A percentile compares a stretch with the other conserved stretches of the same genome.
Conservation (phyloP, 2,888 invertebrate genomes). For the Hirtodrosophila confusa region DNA sequence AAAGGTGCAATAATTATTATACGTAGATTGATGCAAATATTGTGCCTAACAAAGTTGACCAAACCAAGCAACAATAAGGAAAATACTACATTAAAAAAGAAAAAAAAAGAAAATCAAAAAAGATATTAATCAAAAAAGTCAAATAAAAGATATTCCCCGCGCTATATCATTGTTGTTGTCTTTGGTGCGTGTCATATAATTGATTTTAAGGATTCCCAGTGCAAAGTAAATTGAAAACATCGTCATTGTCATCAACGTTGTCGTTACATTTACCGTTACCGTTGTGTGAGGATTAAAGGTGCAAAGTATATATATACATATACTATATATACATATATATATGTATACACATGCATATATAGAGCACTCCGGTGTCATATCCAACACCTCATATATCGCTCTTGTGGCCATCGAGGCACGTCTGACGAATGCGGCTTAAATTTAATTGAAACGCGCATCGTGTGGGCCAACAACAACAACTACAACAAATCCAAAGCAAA, state of each 20-base stretch:
- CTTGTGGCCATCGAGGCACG: conserved; percentile 64
- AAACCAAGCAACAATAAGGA: conserved; percentile 15
- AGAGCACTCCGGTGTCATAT: conserved; percentile 33
- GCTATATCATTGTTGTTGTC: conserved; percentile 9
- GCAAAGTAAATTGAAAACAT: conserved; percentile 59
- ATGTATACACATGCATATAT: conserved; percentile 8
- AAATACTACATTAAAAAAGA: background rate
- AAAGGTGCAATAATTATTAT: conserved; percentile 35
- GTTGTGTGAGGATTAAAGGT: conserved; percentile 68
- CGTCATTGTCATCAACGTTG: conserved; percentile 26
- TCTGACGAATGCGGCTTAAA: conserved; percentile 68
- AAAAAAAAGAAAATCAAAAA: conserved; percentile 4
- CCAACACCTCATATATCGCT: conserved; percentile 49
- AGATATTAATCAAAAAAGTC: conserved; percentile 4
- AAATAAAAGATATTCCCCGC: conserved; percentile 28
- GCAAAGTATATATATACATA: conserved; percentile 16
- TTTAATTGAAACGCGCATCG: conserved; percentile 65
- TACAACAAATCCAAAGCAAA: conserved; percentile 13
- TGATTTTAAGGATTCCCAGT: conserved; percentile 72
- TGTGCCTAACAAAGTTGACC: conserved; percentile 20
- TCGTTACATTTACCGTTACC: background rate
- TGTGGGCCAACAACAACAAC: conserved; percentile 6
- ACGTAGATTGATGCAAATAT: conserved; percentile 23
- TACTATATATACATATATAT: conserved; percentile 39
- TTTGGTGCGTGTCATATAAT: conserved; percentile 73